Evolutionary conservation across 2,797 vertebrate genomes (phyloP), one percentile per base, ranked within the genome.

Genomic region (Lepidocolaptes lacrymiger): DNA sequence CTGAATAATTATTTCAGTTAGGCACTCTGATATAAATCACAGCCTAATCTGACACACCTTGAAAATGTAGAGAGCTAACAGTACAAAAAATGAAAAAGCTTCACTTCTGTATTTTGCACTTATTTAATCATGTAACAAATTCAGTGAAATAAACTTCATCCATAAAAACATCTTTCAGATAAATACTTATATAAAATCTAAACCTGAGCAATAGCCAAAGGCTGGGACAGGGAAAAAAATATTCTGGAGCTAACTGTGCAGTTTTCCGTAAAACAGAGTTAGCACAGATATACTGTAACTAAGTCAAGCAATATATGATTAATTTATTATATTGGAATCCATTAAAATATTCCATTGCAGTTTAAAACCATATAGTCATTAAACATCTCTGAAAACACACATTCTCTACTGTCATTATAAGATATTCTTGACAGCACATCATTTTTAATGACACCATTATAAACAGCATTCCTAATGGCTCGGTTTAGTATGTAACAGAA

Each of bases 401-500:
- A 79, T 90, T 95, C 95, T 96, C 92, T 93, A 77, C 76, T 88
- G 95, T 96, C 94, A 62, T 97, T 97, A 95, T 79, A 95, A 95
- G 95, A 89, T 91, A 96, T 94, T 96, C 95, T 95, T 97, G 98
- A 98, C 97, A 97, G 96, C 79, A 94, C 82, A 93, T 98, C 97
- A 97, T 97, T 98, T 98, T 97, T 97, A 98, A 98, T 97, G 95
- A 94, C 72, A 87, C 91, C 37, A 44, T 97, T 97, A 97, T 96
- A 97, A 98, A 97, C 97, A 97, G 93, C 90, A 78, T 94, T 95
- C 91, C 77, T 94, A 95, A 97, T 95, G 93, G 94, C 93, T 96
- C 91, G 96, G 95, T 97, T 96, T 95, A 91, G 96, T 37, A 64
- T 89, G 92, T 94, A 96, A 88, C 85, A 87, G 91, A 88, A 96